These are phyloP conservation scores for Drosophila funebris DNA, from an alignment of 1,140 invertebrate genomes.

Conservation along the genomic window DNA sequence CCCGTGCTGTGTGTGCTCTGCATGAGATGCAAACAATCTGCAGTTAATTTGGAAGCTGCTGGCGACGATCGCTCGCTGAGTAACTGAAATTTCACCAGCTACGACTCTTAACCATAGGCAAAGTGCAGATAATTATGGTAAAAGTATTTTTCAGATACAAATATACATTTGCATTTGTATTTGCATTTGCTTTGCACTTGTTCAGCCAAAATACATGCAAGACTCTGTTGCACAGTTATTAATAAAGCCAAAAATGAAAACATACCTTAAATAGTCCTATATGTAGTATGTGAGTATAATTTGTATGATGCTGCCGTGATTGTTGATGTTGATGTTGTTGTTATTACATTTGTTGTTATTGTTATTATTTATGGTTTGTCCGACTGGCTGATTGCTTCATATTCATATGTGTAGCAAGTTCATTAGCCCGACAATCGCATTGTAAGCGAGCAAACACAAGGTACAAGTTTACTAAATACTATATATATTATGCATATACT, in stretches of 20 bases:
- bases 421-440: conserved; percentile 40
- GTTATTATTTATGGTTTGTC: conserved; percentile 29
- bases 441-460: conserved; percentile 7
- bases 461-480: neutral
- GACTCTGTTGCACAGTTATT: conserved; percentile 28
- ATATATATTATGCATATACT: neutral
- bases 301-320: conserved; percentile 16
- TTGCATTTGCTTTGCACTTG: conserved; percentile 32
- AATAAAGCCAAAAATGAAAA: conserved; percentile 43
- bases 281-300: conserved; percentile 12
- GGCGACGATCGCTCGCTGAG: conserved; percentile 7
- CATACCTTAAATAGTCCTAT: conserved; percentile 36
- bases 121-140: conserved; percentile 44
- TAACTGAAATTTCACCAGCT: conserved; percentile 37
- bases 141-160: conserved; percentile 24
- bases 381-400: conserved; percentile 35
- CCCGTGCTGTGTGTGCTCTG: conserved; percentile 30
- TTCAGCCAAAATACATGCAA: conserved; percentile 23
- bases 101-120: neutral
- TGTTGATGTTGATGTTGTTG: too few species aligned
- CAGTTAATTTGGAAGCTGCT: conserved; percentile 33
- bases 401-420: conserved; percentile 47
- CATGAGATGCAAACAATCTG: conserved; percentile 35
- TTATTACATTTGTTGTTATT: neutral
- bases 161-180: conserved; percentile 33